Evolutionary conservation across 2,797 vertebrate genomes (phyloP).

Genomic region (Poeciliopsis gracilis): DNA sequence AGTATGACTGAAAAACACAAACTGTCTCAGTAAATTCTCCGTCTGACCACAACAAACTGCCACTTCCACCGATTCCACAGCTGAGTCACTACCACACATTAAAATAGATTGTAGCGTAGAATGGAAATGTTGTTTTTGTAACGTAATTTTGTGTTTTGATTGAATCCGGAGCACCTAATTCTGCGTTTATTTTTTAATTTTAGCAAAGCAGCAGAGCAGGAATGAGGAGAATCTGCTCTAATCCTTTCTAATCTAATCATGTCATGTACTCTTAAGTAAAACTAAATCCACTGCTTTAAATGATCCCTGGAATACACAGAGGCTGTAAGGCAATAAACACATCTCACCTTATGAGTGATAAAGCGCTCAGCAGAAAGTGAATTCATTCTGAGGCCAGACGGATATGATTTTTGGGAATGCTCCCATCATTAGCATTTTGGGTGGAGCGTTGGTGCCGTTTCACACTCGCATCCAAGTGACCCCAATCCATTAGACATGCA

Average conservation of each 20-base stretch:
- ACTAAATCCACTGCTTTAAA: not conserved
- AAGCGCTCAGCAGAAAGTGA: not conserved
- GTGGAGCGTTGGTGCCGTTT: not conserved
- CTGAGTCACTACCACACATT: not conserved
- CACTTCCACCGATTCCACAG: not conserved
- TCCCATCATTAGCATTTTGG: not conserved
- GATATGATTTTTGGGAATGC: not conserved
- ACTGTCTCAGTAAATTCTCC: not conserved
- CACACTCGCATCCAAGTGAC: not conserved
- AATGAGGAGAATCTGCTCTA: not conserved
- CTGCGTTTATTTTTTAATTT: not conserved
- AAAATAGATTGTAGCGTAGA: not conserved
- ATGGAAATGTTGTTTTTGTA: not conserved
- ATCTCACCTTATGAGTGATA: not conserved
- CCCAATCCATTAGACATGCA: not conserved
- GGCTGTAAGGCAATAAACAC: not conserved
- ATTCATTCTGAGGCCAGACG: not conserved
- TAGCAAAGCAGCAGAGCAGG: not conserved
- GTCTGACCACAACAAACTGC: no score
- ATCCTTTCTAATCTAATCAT: not conserved
- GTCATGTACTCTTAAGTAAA: not conserved
- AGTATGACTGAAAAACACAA: not conserved
- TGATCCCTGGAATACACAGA: not conserved
- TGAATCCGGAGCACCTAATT: not conserved
- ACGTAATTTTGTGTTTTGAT: not conserved